These are phyloP conservation scores for Zosterops hypoxanthus DNA, from an alignment of 2,113 vertebrate genomes.

Conservation along the genomic window DNA sequence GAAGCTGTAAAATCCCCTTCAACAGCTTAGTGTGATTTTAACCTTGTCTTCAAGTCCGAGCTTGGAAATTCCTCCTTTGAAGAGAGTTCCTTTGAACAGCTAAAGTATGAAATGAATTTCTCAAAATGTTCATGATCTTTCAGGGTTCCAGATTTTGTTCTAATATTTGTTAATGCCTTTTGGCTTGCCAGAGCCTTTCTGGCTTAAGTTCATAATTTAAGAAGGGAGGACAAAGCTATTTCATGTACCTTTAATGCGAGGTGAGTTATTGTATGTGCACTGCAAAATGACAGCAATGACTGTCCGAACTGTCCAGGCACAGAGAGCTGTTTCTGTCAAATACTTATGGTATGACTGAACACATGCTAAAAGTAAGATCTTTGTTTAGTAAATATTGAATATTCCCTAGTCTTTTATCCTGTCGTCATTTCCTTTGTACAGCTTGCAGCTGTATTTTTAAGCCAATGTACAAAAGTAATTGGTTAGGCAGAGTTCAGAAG, in stretches of 20 bases:
- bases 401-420: constrained; percentile 61
- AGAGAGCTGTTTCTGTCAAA: constrained; percentile 29
- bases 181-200: background rate
- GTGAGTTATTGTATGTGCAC: background rate
- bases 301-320: background rate
- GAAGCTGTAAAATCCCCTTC: background rate
- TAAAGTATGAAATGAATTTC: background rate
- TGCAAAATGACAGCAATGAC: background rate
- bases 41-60: background rate
- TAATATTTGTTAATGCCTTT: background rate
- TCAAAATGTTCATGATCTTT: background rate
- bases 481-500: background rate
- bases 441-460: constrained; percentile 55
- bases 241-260: background rate
- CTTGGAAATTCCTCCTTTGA: background rate
- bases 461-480: background rate
- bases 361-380: constrained; percentile 25
- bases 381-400: constrained; percentile 68
- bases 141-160: background rate
- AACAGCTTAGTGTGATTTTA: background rate
- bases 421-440: constrained; percentile 60
- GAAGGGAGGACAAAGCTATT: background rate
- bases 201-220: background rate
- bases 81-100: background rate
- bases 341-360: constrained; percentile 38